Percentiles rank a stretch among this genome's conserved stretches.
Evolutionary conservation across 30 jellyfish, hydroid and myxozoan genomes (phyloP).

Genomic region (Hydractinia echinata): DNA sequence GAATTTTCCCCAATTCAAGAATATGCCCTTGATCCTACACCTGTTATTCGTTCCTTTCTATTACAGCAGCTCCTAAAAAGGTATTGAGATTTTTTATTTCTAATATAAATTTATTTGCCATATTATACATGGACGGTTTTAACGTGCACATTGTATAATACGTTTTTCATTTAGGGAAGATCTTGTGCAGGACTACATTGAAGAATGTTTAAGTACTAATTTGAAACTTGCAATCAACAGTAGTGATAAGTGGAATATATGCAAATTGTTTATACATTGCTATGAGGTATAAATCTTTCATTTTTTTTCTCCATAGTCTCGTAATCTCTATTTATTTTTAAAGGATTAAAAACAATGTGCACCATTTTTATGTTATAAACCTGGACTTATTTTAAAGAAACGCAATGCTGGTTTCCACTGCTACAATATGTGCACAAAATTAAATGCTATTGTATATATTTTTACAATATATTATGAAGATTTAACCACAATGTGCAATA

Average conservation of each 20-base stretch:
- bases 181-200: slow-evolving; percentile 23
- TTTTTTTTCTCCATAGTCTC: background rate
- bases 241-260: slow-evolving; percentile 44
- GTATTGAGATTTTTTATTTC: background rate
- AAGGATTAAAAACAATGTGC: no score
- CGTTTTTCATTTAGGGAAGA: slow-evolving; percentile 10
- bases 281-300: slow-evolving; percentile 35
- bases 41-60: slow-evolving; percentile 63
- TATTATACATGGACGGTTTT: no score
- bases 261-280: slow-evolving; percentile 50
- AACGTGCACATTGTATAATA: no score
- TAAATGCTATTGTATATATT: no score
- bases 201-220: slow-evolving; percentile 23
- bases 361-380: no score
- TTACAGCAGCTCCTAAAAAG: slow-evolving; percentile 59
- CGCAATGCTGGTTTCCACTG: no score
- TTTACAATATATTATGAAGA: no score
- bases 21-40: slow-evolving; percentile 67
- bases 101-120: background rate
- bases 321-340: no score
- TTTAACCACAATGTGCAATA: no score
- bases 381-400: no score
- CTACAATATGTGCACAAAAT: no score
- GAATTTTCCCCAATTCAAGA: slow-evolving; percentile 59
- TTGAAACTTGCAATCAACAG: slow-evolving; percentile 8